Base-by-base conservation (phyloP, 2,113 vertebrate genomes). In the Caranx melampygus region DNA sequence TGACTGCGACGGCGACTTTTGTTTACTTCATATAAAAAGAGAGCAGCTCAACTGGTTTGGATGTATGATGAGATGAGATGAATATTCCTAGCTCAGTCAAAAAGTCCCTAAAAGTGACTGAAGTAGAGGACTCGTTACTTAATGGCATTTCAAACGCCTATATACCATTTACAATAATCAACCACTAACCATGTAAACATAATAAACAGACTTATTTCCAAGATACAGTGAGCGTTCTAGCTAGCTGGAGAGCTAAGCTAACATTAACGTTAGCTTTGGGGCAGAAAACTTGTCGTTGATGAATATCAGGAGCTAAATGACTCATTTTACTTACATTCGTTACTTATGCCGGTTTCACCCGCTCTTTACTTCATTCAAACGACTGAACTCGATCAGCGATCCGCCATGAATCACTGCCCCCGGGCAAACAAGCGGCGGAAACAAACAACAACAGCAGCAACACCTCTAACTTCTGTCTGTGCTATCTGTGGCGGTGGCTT, bases 241-340 rank as follows among this genome's bases (percentile, higher is more conserved):
- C 11, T 33, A 65, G 44, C 34, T 6, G 2, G 6, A 18, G 21
- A 6, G 42, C 16, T 14, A 64, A 42, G 80, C 59, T 65, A 73
- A 77, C 12, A 65, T 65, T 78, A 72, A 2, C 45, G 8, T 21
- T 74, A 52, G 31, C 66, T 62, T 62, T 6, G 0, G 21, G 9
- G 21, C 21, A 15, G 14, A 1, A 15, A 65, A 81, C 6, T 16
- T n/a, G 9, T 51, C 49, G 49, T 12, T 63, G 34, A 37, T 6
- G 0, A 20, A 14, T n/a, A 18, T 3, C 4, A 9, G 34, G 72
- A 40, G n/a, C 18, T 18, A 33, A 59, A 37, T 20, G 0, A 0
- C 7, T 40, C 0, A 2, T 33, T 54, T n/a, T 15, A 84, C 82
- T 75, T 15, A 84, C 82, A 37, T 14, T 57, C 15, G 62, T 55